Evolutionary conservation across 53 echinoderm and acorn worm genomes (phyloP).

Genomic region (Luidia sarsii): DNA sequence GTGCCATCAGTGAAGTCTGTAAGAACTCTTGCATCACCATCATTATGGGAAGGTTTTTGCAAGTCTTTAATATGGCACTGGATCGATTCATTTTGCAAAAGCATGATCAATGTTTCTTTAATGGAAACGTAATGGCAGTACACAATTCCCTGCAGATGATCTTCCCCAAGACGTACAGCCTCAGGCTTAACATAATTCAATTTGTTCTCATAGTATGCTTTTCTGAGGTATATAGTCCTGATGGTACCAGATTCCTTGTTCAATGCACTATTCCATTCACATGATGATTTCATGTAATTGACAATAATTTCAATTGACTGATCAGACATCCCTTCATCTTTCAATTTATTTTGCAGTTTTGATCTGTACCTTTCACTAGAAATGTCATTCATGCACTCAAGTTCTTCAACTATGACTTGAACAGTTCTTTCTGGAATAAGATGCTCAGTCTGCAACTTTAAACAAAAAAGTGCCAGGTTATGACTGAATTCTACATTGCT

Average conservation of each 20-base stretch:
- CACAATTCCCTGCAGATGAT: slow-evolving; percentile 12
- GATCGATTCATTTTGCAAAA: slow-evolving; percentile 42
- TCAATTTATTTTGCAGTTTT: slow-evolving; percentile 23
- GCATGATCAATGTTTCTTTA: slow-evolving; percentile 41
- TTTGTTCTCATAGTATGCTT: slow-evolving; percentile 45
- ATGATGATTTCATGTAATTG: not conserved
- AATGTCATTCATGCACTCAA: slow-evolving; percentile 30
- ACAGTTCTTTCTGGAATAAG: slow-evolving; percentile 46
- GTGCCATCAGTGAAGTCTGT: too few relatives aligned
- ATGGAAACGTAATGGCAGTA: slow-evolving; percentile 73
- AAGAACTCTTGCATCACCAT: too few relatives aligned
- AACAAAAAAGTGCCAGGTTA: slow-evolving; percentile 52
- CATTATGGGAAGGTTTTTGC: too few relatives aligned
- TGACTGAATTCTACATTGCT: slow-evolving; percentile 9
- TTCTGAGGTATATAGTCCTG: slow-evolving; percentile 48
- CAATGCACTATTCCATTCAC: slow-evolving; percentile 19
- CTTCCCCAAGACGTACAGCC: slow-evolving; percentile 41
- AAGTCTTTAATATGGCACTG: not conserved
- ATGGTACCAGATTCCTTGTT: slow-evolving; percentile 41
- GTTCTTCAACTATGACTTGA: slow-evolving; percentile 53
- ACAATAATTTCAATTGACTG: not conserved
- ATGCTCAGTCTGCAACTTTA: slow-evolving; percentile 56
- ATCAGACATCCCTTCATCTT: slow-evolving; percentile 12
- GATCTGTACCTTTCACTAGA: not conserved
- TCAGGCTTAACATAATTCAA: slow-evolving; percentile 53